Percentiles rank a stretch among this genome's conserved stretches.
These are phyloP conservation scores for Rhinella marina DNA, from an alignment of 2,797 vertebrate genomes.

Conservation along the genomic window DNA sequence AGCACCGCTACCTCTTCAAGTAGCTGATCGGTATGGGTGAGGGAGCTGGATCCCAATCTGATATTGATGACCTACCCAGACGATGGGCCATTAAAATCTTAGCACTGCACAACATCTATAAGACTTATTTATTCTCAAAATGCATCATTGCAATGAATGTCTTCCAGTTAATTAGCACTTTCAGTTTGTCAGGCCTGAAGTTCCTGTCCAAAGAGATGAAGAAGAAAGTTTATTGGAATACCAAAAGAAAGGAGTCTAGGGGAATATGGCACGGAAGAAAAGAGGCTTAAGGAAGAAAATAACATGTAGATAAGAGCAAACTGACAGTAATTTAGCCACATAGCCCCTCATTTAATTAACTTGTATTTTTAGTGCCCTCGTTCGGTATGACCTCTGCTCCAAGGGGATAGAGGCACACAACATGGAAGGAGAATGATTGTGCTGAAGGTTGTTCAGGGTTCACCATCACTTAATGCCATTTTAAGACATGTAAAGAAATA, in stretches of 20 bases:
- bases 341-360: slow-evolving; percentile 26
- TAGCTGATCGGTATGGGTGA: no score
- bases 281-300: slow-evolving; percentile 32
- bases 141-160: neutral
- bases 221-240: slow-evolving; percentile 21
- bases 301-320: slow-evolving; percentile 33
- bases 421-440: neutral
- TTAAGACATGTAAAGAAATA: neutral
- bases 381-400: slow-evolving; percentile 3
- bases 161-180: neutral
- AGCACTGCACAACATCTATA: no score
- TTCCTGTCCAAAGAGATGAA: slow-evolving; percentile 24
- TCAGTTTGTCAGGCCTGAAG: neutral
- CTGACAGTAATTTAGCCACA: slow-evolving; percentile 12
- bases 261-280: slow-evolving; percentile 20
- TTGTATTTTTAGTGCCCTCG: neutral
- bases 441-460: neutral
- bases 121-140: neutral
- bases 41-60: no score
- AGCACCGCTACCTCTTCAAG: no score
- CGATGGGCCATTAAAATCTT: no score
- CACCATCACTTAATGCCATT: neutral
- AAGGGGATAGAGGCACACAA: neutral
- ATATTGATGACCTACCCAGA: no score
- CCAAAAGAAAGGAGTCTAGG: neutral